A percentile compares a stretch with the other conserved stretches of the same genome.
Evolutionary conservation across 2,113 vertebrate genomes (phyloP).

Genomic region (Acrocephalus kingi): DNA sequence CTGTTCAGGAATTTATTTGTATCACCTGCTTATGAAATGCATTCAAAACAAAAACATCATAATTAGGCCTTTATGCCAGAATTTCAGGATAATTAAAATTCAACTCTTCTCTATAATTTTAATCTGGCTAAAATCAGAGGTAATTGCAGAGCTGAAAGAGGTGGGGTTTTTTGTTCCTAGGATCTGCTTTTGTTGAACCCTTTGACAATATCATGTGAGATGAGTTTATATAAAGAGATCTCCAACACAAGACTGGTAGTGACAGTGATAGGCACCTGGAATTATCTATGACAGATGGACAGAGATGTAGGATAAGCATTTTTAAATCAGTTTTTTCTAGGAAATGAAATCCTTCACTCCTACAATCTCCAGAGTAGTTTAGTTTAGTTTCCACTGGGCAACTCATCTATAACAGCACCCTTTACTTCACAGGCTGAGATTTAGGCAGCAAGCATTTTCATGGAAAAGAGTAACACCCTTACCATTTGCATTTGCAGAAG

Average conservation of each 20-base stretch:
- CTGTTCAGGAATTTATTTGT: slow-evolving; percentile 16
- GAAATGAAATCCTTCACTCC: not conserved
- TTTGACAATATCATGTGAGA: not conserved
- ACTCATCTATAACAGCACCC: not conserved
- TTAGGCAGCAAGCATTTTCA: not conserved
- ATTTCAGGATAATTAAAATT: slow-evolving; percentile 45
- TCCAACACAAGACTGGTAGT: not conserved
- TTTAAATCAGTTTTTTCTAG: slow-evolving; percentile 7
- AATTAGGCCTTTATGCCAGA: slow-evolving; percentile 31
- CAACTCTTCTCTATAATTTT: slow-evolving; percentile 36
- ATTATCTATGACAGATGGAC: slow-evolving; percentile 11
- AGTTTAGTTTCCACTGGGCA: not conserved
- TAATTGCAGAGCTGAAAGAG: slow-evolving; percentile 19
- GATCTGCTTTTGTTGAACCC: slow-evolving; percentile 1
- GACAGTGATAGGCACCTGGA: slow-evolving; percentile 33
- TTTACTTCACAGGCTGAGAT: not conserved
- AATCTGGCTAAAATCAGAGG: slow-evolving; percentile 32
- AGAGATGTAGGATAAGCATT: slow-evolving; percentile 10
- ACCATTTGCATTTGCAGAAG: not conserved
- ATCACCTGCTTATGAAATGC: slow-evolving; percentile 38
- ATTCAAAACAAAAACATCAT: slow-evolving; percentile 13
- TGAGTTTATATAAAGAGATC: not conserved
- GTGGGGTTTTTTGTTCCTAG: not conserved
- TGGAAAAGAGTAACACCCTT: not conserved
- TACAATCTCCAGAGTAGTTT: not conserved